These are phyloP conservation scores for Pyrocoelia pectoralis DNA, from an alignment of 2,888 invertebrate species.

Conservation along the genomic window DNA sequence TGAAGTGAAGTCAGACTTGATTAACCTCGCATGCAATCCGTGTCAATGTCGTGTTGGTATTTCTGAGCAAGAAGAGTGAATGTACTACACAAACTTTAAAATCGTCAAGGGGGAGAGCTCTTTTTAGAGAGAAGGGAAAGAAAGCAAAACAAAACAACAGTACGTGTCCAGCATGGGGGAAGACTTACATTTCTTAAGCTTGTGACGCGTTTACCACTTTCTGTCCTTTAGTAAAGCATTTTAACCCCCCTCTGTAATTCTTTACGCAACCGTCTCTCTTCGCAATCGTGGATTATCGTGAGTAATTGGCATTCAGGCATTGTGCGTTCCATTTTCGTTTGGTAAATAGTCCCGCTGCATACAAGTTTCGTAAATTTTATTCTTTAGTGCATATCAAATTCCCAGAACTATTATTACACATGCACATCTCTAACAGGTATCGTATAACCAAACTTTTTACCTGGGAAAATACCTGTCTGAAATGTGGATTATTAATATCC, in stretches of 20 bases:
- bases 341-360: no score
- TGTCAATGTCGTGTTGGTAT: constrained; percentile 33
- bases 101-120: constrained; percentile 21
- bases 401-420: no score
- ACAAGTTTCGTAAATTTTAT: no score
- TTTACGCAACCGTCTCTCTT: no score
- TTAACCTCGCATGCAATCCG: constrained; percentile 28
- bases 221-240: neutral
- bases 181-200: neutral
- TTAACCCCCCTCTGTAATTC: neutral
- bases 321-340: no score
- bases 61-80: constrained; percentile 17
- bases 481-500: constrained; percentile 36
- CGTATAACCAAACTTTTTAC: constrained; percentile 8
- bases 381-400: no score
- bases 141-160: neutral
- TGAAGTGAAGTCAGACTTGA: constrained; percentile 22
- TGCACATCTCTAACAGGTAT: constrained; percentile 8
- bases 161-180: constrained; percentile 9
- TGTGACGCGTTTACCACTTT: neutral
- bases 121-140: neutral
- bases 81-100: constrained; percentile 12
- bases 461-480: constrained; percentile 30
- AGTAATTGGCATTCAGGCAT: no score
- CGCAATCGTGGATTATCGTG: constrained; percentile 25